Evolutionary conservation across 2,888 invertebrate species (phyloP), one percentile per base, ranked within the genome.

Genomic region (Elysia crispata): DNA sequence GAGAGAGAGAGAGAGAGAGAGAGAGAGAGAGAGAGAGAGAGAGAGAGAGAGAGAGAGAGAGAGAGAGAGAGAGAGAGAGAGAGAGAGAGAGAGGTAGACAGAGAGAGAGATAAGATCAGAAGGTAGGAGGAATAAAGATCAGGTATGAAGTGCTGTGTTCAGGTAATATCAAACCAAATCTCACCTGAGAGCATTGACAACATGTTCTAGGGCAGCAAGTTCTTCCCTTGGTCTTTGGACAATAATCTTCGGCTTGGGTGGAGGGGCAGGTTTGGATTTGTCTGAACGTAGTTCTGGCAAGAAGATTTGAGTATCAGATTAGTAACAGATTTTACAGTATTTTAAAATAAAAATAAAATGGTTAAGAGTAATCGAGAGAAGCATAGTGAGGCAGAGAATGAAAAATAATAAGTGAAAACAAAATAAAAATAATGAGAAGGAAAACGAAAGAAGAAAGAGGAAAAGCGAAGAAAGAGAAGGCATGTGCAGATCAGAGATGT

Each of bases 221-320:
- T 91, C 91, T 62, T 87, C 86, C 18, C 89, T 85, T 5, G 90
- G 89, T 76, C 89, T 87, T 83, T 91, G 89, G 23, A 91, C 80
- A n/a, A 91, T 85, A 18, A 91, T 87, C 72, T 90, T 89, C 1
- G 91, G 91, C 81, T 90, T 91, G 0, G 90, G 91, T n/a, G 89
- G 87, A 11, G 86, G 86, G 1, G 81, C 79, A 15, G 90, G 90
- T 77, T 87, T 80, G 13, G 69, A 70, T 64, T 80, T 80, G 23
- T 73, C 73, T 30, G 74, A 8, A 30, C 50, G 49, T 60, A 74
- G 31, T 25, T 74, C 74, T 74, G 54, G 25, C 20, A 23, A 60
- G 60, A 60, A 11, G 41, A 41, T 41, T 41, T 41, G 5, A 11
- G 41, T 6, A 11, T 41, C 41, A 41, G 41, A 11, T 41, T 41